Percentiles rank a stretch among this genome's conserved stretches.
phyloP scores from a whole-genome alignment of 2,888 invertebrate species.

The Temnothorax unifasciatus region DNA sequence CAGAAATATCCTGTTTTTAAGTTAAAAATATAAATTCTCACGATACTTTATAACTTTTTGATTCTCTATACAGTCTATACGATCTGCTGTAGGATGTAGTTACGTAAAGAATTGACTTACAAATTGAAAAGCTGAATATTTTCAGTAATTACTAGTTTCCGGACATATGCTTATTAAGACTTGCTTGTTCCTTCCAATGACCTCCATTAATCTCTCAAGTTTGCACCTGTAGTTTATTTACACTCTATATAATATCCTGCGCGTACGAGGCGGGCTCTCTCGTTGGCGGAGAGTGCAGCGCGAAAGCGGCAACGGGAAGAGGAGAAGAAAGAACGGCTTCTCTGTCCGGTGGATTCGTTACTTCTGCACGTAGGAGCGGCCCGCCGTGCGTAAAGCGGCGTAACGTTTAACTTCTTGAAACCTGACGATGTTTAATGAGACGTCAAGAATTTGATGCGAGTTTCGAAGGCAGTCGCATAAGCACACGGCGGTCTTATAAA shows the following conservation, averaged over 20 bases:
- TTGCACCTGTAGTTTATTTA: conserved; percentile 38
- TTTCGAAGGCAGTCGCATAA: conserved; percentile 68
- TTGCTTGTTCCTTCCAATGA: conserved; percentile 23
- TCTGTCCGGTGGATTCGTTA: conserved; percentile 52
- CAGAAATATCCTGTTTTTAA: background rate
- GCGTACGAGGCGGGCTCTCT: background rate
- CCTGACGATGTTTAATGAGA: conserved; percentile 77
- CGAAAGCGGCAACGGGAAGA: conserved; percentile 11
- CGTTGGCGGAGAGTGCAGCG: background rate
- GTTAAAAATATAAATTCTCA: background rate
- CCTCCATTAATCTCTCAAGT: conserved; percentile 40
- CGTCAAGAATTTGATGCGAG: conserved; percentile 78
- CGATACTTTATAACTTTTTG: background rate
- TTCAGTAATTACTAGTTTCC: conserved; percentile 27
- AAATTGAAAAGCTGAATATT: conserved; percentile 5
- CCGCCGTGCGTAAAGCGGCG: conserved; percentile 50
- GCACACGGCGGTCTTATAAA: conserved; percentile 69
- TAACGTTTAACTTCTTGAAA: conserved; percentile 73
- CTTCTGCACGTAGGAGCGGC: conserved; percentile 34
- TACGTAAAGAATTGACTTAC: background rate
- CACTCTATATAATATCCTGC: conserved; percentile 17
- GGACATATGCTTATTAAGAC: conserved; percentile 7
- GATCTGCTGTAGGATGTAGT: background rate
- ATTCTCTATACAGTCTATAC: background rate
- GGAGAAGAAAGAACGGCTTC: conserved; percentile 47